A percentile compares a stretch with the other conserved stretches of the same genome.
These are phyloP conservation scores for Spinibarbus caldwelli DNA, from an alignment of 2,797 vertebrate genomes.

Conservation along the genomic window DNA sequence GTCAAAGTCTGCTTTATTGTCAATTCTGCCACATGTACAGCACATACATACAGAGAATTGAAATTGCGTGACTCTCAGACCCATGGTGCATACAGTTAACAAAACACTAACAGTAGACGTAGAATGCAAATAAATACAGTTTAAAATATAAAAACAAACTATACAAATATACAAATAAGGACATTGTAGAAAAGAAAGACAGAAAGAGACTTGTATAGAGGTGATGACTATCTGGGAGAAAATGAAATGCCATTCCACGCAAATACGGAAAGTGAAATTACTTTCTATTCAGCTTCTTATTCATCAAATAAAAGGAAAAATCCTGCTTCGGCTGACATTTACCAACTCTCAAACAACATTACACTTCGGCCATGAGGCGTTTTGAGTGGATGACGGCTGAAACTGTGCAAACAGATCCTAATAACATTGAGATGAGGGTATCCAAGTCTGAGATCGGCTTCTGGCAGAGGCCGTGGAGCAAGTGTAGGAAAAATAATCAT, in stretches of 20 bases:
- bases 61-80: no score
- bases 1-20: no score
- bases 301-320: constrained; percentile 14
- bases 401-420: constrained; percentile 9
- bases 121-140: no score
- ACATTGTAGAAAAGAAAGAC: no score
- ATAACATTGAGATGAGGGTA: constrained; percentile 20
- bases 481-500: constrained; percentile 73
- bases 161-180: no score
- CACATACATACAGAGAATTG: no score
- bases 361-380: neutral
- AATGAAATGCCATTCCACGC: neutral
- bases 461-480: constrained; percentile 29
- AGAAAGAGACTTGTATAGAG: neutral
- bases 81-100: no score
- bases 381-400: neutral
- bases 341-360: constrained; percentile 27
- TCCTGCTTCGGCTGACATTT: neutral
- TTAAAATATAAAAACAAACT: no score
- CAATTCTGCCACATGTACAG: no score
- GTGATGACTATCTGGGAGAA: neutral
- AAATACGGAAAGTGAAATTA: neutral
- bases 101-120: no score
- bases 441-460: neutral
- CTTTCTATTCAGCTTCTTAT: neutral